A percentile compares a stretch with the other conserved stretches of the same genome.
These are phyloP conservation scores for Heliocidaris erythrogramma DNA, from an alignment of 35 echinoderm and acorn worm species.

Conservation along the genomic window DNA sequence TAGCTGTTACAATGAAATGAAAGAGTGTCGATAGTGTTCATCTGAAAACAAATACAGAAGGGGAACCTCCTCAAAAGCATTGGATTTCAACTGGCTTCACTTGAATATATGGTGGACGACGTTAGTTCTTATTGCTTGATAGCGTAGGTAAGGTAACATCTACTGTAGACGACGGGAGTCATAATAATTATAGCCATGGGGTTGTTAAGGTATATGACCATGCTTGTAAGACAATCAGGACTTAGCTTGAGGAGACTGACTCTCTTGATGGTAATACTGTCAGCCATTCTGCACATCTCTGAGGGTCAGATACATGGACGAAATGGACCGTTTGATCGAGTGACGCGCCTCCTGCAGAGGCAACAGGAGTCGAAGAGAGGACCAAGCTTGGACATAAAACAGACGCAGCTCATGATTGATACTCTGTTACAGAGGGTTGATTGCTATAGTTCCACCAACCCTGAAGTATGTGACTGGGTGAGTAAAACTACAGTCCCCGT, in stretches of 20 bases:
- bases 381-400: background rate
- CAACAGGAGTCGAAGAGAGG: constrained; percentile 7
- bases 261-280: background rate
- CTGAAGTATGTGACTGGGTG: constrained; percentile 44
- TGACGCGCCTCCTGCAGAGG: background rate
- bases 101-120: background rate
- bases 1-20: no score
- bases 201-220: background rate
- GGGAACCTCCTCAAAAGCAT: background rate
- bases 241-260: background rate
- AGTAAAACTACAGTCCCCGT: background rate
- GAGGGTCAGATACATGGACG: constrained; percentile 10
- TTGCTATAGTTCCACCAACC: constrained; percentile 22
- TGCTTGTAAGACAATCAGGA: background rate
- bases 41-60: background rate
- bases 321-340: constrained; percentile 38
- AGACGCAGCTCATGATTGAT: constrained; percentile 40
- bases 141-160: background rate
- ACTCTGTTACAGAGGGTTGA: constrained; percentile 27
- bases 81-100: background rate
- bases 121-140: background rate
- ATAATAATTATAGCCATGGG: background rate
- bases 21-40: background rate
- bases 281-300: background rate
- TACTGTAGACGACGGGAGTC: background rate